Evolutionary conservation across 1,140 invertebrate species (phyloP).

Genomic region (Paraescarpia echinospica): DNA sequence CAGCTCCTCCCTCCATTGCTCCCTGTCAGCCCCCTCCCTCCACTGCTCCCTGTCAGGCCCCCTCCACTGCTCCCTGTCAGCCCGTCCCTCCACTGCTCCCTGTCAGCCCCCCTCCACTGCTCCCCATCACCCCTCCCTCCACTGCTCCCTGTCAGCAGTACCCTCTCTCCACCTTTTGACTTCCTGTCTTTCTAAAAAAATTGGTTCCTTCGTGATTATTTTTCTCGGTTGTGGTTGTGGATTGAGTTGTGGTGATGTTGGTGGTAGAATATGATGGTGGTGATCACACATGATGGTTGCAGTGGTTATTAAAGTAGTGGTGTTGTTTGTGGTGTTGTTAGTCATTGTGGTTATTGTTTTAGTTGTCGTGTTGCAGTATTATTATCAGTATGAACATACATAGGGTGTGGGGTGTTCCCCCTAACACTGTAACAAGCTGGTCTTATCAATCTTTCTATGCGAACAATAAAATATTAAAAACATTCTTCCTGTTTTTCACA

Average conservation of each 20-base stretch:
- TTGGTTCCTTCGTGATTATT: slow-evolving; percentile 25
- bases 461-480: neutral
- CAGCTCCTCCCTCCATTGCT: too few relatives aligned
- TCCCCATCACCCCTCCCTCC: slow-evolving; percentile 69
- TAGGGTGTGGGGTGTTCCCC: too few relatives aligned
- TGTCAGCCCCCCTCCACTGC: too few relatives aligned
- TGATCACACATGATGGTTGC: neutral
- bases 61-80: too few relatives aligned
- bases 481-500: neutral
- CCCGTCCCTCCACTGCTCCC: too few relatives aligned
- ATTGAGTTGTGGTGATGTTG: too few relatives aligned
- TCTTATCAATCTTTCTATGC: neutral
- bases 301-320: neutral
- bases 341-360: neutral
- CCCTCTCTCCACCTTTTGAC: neutral
- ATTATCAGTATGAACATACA: too few relatives aligned
- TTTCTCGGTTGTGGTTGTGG: too few relatives aligned
- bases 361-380: neutral
- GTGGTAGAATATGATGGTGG: too few relatives aligned
- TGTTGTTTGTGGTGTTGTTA: neutral
- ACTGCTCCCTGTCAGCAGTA: slow-evolving; percentile 80
- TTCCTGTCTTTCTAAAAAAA: slow-evolving; percentile 58
- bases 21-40: too few relatives aligned
- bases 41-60: too few relatives aligned
- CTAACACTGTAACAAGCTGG: too few relatives aligned